Base-by-base conservation (phyloP, 2,113 vertebrate genomes). In the Leucoraja erinaceus region DNA sequence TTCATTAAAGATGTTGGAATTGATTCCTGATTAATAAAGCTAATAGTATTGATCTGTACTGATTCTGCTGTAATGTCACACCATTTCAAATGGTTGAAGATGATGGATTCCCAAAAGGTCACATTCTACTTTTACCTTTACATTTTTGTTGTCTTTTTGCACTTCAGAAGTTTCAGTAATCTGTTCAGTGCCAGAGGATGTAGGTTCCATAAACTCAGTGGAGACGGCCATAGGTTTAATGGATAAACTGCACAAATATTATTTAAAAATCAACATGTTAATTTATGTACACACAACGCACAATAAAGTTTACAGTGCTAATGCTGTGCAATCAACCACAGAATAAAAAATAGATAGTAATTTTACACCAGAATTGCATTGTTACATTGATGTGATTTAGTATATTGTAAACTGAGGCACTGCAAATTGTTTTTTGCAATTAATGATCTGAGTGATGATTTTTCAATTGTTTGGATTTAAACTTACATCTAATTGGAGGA, bases 221-320 rank as follows among this genome's bases (percentile, higher is more conserved):
- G 28, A 59, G 81, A 56, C 81, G 25, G 31, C 25, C 18, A 18
- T 68, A 38, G 31, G 8, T 25, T 91, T 11, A 10, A 47, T 20
- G 70, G 68, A 91, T 54, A 91, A 91, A 22, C 90, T 91, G 90
- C 90, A 74, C 33, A 72, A 47, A 72, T 91, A 47, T 38, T 90
- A 47, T 70, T 54, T 54, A 54, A 4, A 72, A 91, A 91, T 31
- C 12, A 91, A 28, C 38, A 14, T 4, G 72, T 20, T 91, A 25
- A 38, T 20, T 70, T 11, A 33, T 70, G 11, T 14, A 47, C 20
- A 33, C n/a, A 47, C 38, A 22, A 11, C 16, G 14, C 68, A 38
- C n/a, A 38, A 18, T 3, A 90, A 72, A 4, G 14, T 68, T 68
- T 68, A 91, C 25, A 12, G 31, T 54, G 31, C 59, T 31, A 88